These are phyloP conservation scores for Symphodus melops DNA, from an alignment of 2,113 vertebrate species.

Conservation along the genomic window DNA sequence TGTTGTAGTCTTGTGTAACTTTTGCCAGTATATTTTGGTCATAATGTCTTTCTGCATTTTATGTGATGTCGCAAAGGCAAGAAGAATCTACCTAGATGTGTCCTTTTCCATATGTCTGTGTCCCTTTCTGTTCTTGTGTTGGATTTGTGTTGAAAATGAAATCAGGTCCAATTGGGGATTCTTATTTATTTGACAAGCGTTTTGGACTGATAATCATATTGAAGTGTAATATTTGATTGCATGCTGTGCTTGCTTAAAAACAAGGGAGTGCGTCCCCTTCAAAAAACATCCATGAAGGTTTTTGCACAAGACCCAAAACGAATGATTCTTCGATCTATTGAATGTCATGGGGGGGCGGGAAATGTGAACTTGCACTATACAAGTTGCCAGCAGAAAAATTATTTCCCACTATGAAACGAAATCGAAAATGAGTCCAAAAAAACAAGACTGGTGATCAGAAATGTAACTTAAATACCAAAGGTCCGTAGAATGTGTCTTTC, in stretches of 20 bases:
- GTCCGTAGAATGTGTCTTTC: slow-evolving; percentile 73
- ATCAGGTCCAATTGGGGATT: slow-evolving; percentile 67
- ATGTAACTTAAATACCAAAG: slow-evolving; percentile 42
- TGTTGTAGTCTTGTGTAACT: slow-evolving; percentile 68
- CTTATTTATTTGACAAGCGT: slow-evolving; percentile 83
- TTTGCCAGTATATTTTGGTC: slow-evolving; percentile 72
- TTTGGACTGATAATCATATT: slow-evolving; percentile 80
- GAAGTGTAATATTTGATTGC: slow-evolving; percentile 65
- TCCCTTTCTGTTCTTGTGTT: slow-evolving; percentile 51
- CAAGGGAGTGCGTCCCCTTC: slow-evolving; percentile 44
- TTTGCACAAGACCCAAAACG: slow-evolving; percentile 74
- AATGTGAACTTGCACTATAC: slow-evolving; percentile 81
- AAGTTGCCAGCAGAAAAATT: slow-evolving; percentile 60
- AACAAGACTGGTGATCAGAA: slow-evolving; percentile 40
- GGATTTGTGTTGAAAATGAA: slow-evolving; percentile 74
- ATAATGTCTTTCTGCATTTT: slow-evolving; percentile 67
- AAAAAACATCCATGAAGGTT: slow-evolving; percentile 57
- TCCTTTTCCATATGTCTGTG: slow-evolving; percentile 67
- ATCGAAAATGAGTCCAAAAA: slow-evolving; percentile 38
- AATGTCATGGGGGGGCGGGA: slow-evolving; percentile 60
- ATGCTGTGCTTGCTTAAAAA: slow-evolving; percentile 54
- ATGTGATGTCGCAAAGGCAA: slow-evolving; percentile 67
- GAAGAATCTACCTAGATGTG: slow-evolving; percentile 83
- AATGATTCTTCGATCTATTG: slow-evolving; percentile 63
- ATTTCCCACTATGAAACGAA: slow-evolving; percentile 29